phyloP scores from a whole-genome alignment of 2,797 vertebrate species.

The Crenuchus spilurus region DNA sequence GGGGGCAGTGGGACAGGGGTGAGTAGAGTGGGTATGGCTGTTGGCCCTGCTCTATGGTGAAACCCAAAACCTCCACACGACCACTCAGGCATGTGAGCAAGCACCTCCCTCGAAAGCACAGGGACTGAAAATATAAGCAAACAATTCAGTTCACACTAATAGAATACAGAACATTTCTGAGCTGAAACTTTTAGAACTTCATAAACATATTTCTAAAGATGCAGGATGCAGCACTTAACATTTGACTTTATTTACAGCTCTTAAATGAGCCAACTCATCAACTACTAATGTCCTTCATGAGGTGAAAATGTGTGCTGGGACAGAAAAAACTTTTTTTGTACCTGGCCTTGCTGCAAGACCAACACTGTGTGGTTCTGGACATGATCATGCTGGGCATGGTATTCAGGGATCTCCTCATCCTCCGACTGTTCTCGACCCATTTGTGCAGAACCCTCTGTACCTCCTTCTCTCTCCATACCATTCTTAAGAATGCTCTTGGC shows the following conservation, averaged over 20 bases:
- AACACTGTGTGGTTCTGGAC: conserved; percentile 71
- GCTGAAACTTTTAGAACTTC: too few relatives aligned
- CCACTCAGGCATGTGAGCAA: conserved; percentile 89
- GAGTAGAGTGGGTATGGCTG: conserved; percentile 85
- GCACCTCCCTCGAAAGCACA: conserved; percentile 89
- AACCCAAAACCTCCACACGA: conserved; percentile 87
- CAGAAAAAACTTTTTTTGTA: conserved; percentile 43
- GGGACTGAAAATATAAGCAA: conserved; percentile 72
- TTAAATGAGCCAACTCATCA: too few relatives aligned
- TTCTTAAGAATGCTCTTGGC: conserved; percentile 64
- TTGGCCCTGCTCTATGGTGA: conserved; percentile 85
- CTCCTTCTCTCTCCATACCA: conserved; percentile 39
- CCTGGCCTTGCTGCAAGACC: conserved; percentile 78
- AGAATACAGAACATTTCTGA: too few relatives aligned
- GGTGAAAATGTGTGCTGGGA: too few relatives aligned
- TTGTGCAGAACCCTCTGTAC: not conserved
- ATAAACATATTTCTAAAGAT: too few relatives aligned
- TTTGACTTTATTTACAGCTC: not conserved
- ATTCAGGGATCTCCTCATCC: conserved; percentile 59
- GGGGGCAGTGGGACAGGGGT: conserved; percentile 81
- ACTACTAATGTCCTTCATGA: too few relatives aligned
- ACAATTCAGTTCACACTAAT: too few relatives aligned
- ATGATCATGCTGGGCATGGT: conserved; percentile 71
- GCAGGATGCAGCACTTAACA: too few relatives aligned
- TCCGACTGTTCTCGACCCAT: conserved; percentile 51